Base-by-base conservation (phyloP, 2,888 invertebrate species). In the Hyppa rectilinea region DNA sequence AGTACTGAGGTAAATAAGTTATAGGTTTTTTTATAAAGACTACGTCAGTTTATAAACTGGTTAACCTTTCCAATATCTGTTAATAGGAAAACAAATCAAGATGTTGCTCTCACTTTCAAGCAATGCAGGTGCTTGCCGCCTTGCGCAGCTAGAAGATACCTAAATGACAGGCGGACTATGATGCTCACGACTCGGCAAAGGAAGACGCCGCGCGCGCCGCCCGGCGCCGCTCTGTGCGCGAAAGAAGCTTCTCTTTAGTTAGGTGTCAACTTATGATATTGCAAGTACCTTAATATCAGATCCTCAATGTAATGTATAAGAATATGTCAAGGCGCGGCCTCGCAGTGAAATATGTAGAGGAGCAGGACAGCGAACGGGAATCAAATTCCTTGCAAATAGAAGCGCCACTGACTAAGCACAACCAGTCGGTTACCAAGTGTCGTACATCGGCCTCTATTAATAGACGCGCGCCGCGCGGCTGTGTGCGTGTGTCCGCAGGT, bases 351-450 rank as follows among this genome's bases (percentile, higher is more conserved):
- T 29, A 20, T 31, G n/a, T 47, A 34, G 49, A 55, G 43, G 63
- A 71, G 55, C 71, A 47, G 69, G 67, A 53, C 56, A 38, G 43
- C 58, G 70, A 62, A 68, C 55, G 70, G 78, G 78, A 77, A 78
- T 83, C 69, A 71, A 81, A 83, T 82, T 78, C 82, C 76, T 82
- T 73, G 81, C 82, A 74, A 81, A 73, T 82, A 68, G 81, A 81
- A 80, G 80, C 78, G 81, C 79, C 81, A 80, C 86, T 85, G 86
- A 81, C 68, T 82, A 82, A 84, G 86, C 86, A 81, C 84, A 81
- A 83, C 85, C 78, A 75, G 79, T 72, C 79, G 84, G 84, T 82
- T 74, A 71, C 75, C 76, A 71, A 81, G 83, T 81, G 85, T 82
- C 76, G 75, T 67, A 80, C 74, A 78, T 49, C 62, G 71, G 58